Evolutionary conservation across 1,140 invertebrate genomes (phyloP).

Genomic region (Drosophila setifemur): DNA sequence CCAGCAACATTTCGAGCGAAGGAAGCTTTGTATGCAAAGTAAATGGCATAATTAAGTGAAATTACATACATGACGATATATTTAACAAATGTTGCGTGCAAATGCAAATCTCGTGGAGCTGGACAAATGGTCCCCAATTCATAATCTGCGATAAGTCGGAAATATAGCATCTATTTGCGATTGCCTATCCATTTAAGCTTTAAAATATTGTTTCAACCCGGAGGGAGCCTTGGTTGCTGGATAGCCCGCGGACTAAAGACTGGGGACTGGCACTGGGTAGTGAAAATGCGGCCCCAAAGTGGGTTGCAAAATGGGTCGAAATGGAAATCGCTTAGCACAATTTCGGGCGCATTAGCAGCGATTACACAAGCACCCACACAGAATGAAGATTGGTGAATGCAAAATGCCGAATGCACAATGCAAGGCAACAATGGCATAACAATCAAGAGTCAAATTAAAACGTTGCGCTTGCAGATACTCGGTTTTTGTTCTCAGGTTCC

Average conservation of each 20-base stretch:
- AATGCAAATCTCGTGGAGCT: slow-evolving; percentile 23
- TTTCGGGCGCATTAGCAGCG: slow-evolving; percentile 62
- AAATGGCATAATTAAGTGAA: slow-evolving; percentile 47
- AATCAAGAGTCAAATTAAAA: slow-evolving; percentile 62
- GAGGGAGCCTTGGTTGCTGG: not conserved
- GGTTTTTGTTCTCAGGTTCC: slow-evolving; percentile 36
- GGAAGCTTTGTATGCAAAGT: slow-evolving; percentile 54
- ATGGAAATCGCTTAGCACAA: slow-evolving; percentile 54
- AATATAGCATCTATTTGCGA: slow-evolving; percentile 11
- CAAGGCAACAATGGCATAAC: slow-evolving; percentile 46
- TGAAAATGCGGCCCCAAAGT: too few species aligned
- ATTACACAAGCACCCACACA: slow-evolving; percentile 43
- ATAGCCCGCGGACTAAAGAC: not conserved
- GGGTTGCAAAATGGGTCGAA: slow-evolving; percentile 2
- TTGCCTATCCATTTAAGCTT: not conserved
- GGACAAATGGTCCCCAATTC: slow-evolving; percentile 15
- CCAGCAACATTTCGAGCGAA: slow-evolving; percentile 37
- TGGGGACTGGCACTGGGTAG: not conserved
- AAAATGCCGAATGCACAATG: slow-evolving; percentile 28
- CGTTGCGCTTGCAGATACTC: slow-evolving; percentile 58
- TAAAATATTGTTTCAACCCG: slow-evolving; percentile 14
- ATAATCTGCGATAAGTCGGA: slow-evolving; percentile 35
- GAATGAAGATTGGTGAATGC: not conserved
- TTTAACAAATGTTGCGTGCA: slow-evolving; percentile 40
- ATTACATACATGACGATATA: slow-evolving; percentile 28